Evolutionary conservation across 2,888 invertebrate genomes (phyloP), one percentile per base, ranked within the genome.

Genomic region (Smittia aterrima): DNA sequence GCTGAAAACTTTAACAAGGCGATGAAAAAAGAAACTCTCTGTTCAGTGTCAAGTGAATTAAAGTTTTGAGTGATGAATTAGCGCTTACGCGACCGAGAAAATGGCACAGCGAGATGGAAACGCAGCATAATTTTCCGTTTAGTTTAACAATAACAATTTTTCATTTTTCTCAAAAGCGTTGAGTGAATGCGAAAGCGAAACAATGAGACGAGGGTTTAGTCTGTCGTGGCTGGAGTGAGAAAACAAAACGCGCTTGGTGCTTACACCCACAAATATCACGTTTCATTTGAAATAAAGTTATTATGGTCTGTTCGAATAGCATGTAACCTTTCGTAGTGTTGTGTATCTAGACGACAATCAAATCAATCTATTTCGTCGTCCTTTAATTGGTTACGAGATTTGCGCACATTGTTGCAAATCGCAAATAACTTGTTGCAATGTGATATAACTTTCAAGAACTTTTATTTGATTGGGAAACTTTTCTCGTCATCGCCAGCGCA

Each of bases 21-120:
- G 47, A 47, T 16, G 47, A n/a, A 47, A 47, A 38, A 47, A 47
- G 47, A 47, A 47, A 47, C 47, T 47, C 47, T 2, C 2, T 47
- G 47, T 11, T 47, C 16, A 47, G 47, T 47, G 47, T 47, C 47
- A 47, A 47, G 47, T 47, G 47, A 47, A 47, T n/a, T 47, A 47
- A 32, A 32, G 11, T n/a, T n/a, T 6, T n/a, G 32, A 32, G 32
- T 32, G 47, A 47, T 47, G 16, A 47, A 47, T 47, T 47, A 47
- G 47, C 47, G 47, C 11, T 47, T 47, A 47, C 16, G 47, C 32
- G 32, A 32, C 32, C 32, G 32, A 32, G 11, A 47, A 47, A 47
- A 13, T 16, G 16, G 47, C 47, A 16, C 47, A n/a, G n/a, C 2
- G 16, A 6, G 16, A 16, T 2, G 16, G 47, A 47, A 47, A 47